Evolutionary conservation across 2,113 vertebrate species (phyloP).

Genomic region (Nipponia nippon): DNA sequence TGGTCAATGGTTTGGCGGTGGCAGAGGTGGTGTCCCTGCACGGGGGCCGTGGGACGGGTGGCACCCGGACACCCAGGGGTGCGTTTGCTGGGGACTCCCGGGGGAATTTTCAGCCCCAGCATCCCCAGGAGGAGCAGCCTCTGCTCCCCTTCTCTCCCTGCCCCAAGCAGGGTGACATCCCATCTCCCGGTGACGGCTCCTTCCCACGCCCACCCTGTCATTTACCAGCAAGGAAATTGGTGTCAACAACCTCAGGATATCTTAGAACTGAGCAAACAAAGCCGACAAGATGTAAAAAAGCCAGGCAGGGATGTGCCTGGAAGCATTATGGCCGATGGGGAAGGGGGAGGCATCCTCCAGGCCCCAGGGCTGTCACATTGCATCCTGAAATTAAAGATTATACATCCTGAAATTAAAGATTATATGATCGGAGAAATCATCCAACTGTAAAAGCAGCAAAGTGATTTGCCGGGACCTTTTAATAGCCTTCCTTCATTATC

Average conservation of each 20-base stretch:
- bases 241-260: not conserved
- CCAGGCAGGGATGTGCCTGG: rapidly evolving
- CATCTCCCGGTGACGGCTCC: not conserved
- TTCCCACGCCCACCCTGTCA: not conserved
- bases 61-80: not conserved
- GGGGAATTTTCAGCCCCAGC: not conserved
- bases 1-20: rapidly evolving
- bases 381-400: not conserved
- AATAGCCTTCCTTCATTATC: not conserved
- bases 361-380: not conserved
- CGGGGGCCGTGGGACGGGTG: not conserved
- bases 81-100: rapidly evolving
- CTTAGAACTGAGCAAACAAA: not conserved
- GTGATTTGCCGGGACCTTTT: not conserved
- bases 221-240: not conserved
- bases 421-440: not conserved
- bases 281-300: not conserved
- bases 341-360: not conserved
- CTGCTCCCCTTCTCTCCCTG: not conserved
- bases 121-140: not conserved
- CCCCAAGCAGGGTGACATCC: not conserved
- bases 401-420: not conserved
- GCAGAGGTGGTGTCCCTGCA: not conserved
- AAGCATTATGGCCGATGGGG: not conserved
- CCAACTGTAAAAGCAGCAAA: not conserved